Base-by-base conservation (phyloP, 2,888 invertebrate species). In the Microdon myrmicae region DNA sequence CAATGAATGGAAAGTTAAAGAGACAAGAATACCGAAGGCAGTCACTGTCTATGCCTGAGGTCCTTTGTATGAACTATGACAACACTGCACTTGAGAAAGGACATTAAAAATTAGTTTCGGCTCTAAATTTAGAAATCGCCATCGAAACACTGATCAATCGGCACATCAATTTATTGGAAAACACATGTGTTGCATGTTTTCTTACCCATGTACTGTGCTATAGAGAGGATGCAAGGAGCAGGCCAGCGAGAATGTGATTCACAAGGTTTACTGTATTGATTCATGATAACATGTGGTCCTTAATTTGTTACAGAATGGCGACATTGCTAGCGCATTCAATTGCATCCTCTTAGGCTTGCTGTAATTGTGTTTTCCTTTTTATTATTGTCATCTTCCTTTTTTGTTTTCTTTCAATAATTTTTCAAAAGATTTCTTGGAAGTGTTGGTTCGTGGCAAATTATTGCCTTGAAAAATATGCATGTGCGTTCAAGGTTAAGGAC, bases 221-320 rank as follows among this genome's bases (percentile, higher is more conserved):
- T n/a, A n/a, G n/a, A n/a, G n/a, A n/a, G 38, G 23, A 26, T 35
- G n/a, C 32, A n/a, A n/a, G 6, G 26, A 16, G 16, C 45, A 23
- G 29, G 26, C 9, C 41, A 20, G n/a, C 28, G 5, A 14, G 20
- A 34, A 28, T 29, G 5, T 22, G 22, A 31, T 49, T 45, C 44
- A 49, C 38, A 23, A 39, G 10, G 19, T 29, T 51, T n/a, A n/a
- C n/a, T n/a, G 32, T 53, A 47, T 58, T 34, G 53, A 66, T 59
- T 59, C 66, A 59, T 66, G 58, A 59, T 66, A 58, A 66, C 66
- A 66, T 66, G 59, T 59, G 66, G 66, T 59, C 53, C 66, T 59
- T 59, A 59, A 59, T 59, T 59, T 54, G 53, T 59, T 34, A 66
- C 59, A 48, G 64, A 45, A 38, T 29, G 29, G 48, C 14, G 56